Percentiles rank a stretch among this genome's conserved stretches.
Evolutionary conservation across 2,113 vertebrate genomes (phyloP).

Genomic region (Ibidorhyncha struthersii): DNA sequence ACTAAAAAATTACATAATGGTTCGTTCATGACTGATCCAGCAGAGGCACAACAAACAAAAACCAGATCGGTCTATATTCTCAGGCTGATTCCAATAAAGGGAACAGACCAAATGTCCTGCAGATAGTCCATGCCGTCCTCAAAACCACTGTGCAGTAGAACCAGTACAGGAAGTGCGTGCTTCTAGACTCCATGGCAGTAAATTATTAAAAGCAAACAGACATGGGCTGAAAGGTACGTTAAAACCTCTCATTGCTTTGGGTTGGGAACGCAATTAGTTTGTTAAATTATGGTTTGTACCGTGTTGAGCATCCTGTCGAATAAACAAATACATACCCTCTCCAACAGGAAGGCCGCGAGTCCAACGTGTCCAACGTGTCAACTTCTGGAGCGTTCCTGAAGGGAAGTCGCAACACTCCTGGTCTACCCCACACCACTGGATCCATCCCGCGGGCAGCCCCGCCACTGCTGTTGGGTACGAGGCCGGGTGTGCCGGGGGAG

Average conservation of each 20-base stretch:
- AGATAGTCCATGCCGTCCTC: not conserved
- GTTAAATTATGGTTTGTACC: not conserved
- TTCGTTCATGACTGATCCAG: not conserved
- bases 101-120: not conserved
- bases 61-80: not conserved
- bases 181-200: accelerated
- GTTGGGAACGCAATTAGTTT: accelerated
- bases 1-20: not conserved
- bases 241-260: not conserved
- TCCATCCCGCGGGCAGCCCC: not conserved
- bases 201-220: not conserved
- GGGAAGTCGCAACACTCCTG: accelerated
- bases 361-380: not conserved
- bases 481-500: accelerated
- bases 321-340: not conserved
- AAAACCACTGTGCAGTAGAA: not conserved
- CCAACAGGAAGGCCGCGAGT: not conserved
- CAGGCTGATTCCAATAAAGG: not conserved
- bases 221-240: not conserved
- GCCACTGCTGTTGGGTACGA: accelerated
- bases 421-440: accelerated
- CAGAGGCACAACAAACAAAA: not conserved
- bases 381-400: not conserved
- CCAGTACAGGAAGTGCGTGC: not conserved
- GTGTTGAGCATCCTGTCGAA: not conserved